phyloP scores from a whole-genome alignment of 2,113 vertebrate species.

The Hiodon tergisus region DNA sequence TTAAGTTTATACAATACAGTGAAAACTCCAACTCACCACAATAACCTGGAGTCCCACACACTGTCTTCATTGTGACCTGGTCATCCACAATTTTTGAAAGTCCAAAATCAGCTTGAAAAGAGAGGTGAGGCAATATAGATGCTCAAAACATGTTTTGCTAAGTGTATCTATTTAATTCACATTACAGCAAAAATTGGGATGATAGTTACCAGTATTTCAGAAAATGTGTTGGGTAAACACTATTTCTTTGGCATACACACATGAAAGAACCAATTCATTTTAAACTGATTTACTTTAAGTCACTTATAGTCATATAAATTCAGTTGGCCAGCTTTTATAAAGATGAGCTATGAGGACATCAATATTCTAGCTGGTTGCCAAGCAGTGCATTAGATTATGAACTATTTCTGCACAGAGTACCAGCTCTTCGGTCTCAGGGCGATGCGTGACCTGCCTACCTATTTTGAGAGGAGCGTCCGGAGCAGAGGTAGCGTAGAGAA shows the following conservation, averaged over 20 bases:
- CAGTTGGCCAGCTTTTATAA: too few species aligned
- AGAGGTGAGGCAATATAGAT: constrained; percentile 14
- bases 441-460: constrained; percentile 47
- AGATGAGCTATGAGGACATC: not conserved
- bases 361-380: not conserved
- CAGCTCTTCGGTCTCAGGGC: too few species aligned
- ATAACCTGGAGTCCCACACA: constrained; percentile 81
- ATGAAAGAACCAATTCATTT: too few species aligned
- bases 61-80: constrained; percentile 81
- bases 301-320: too few species aligned
- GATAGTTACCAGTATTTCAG: too few species aligned
- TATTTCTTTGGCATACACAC: too few species aligned
- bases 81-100: constrained; percentile 83
- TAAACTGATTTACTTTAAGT: too few species aligned
- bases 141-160: not conserved
- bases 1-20: not conserved
- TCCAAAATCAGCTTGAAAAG: constrained; percentile 76
- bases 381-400: too few species aligned
- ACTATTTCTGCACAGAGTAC: not conserved
- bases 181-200: too few species aligned
- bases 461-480: constrained; percentile 81
- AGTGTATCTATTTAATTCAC: too few species aligned
- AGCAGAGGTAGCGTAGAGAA: constrained; percentile 78
- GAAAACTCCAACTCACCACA: constrained; percentile 63
- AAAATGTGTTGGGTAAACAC: too few species aligned